Percentiles rank a stretch among this genome's conserved stretches.
Conservation (phyloP, 2,113 vertebrate genomes). For the Athene cunicularia region DNA sequence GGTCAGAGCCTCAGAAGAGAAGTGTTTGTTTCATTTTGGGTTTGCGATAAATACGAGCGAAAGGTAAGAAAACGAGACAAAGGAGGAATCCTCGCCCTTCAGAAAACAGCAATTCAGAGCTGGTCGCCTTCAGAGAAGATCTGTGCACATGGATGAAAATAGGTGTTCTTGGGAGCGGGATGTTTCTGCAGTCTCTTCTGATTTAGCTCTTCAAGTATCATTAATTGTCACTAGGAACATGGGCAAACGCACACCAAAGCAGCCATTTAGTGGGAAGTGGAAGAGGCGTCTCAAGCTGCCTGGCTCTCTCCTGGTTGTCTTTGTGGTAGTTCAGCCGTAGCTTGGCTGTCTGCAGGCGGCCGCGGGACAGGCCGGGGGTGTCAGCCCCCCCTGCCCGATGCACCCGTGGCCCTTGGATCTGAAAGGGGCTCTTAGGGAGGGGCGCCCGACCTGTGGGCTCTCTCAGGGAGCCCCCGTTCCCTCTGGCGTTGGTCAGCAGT, state of each 20-base stretch:
- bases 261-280: neutral
- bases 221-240: constrained; percentile 9
- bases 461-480: rapidly evolving
- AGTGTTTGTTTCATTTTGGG: constrained; percentile 44
- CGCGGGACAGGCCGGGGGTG: rapidly evolving
- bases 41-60: neutral
- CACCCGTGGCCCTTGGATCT: rapidly evolving
- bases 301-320: neutral
- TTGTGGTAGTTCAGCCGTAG: neutral
- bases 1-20: constrained; percentile 36
- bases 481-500: neutral
- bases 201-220: neutral
- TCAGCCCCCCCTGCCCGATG: neutral
- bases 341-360: neutral
- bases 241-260: neutral
- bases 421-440: neutral
- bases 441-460: neutral
- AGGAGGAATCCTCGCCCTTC: constrained; percentile 22
- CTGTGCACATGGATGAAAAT: neutral
- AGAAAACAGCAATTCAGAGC: neutral
- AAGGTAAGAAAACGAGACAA: constrained; percentile 33
- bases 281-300: neutral
- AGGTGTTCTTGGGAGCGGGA: neutral
- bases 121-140: constrained; percentile 1
- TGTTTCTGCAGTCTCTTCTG: neutral